Percentiles rank a stretch among this genome's conserved stretches.
These are phyloP conservation scores for Azorinus chamasolen DNA, from an alignment of 2,888 invertebrate genomes.

Conservation along the genomic window DNA sequence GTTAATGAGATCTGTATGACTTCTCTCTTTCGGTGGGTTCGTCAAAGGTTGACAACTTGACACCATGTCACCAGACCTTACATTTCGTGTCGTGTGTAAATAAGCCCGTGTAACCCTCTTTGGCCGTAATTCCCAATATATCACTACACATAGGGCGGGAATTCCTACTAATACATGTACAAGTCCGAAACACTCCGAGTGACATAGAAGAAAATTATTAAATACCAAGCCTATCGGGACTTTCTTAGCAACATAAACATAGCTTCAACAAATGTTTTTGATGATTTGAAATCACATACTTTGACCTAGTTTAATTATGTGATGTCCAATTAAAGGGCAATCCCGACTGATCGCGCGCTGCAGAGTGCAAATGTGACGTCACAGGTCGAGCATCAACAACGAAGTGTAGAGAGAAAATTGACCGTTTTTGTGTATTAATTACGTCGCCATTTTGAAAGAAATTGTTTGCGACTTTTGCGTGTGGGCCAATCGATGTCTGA, in stretches of 20 bases:
- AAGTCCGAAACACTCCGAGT: constrained; percentile 47
- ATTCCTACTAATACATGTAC: constrained; percentile 39
- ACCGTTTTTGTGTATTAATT: constrained; percentile 63
- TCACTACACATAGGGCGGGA: constrained; percentile 46
- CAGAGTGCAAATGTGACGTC: constrained; percentile 76
- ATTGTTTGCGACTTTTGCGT: constrained; percentile 31
- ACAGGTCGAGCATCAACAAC: constrained; percentile 81
- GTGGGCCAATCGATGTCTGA: constrained; percentile 35
- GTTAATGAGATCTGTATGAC: too few species aligned
- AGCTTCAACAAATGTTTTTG: not conserved
- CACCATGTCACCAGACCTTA: too few species aligned
- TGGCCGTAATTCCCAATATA: constrained; percentile 12
- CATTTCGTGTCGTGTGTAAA: too few species aligned
- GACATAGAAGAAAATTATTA: constrained; percentile 1
- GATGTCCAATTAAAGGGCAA: constrained; percentile 34
- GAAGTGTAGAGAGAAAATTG: constrained; percentile 64
- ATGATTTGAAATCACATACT: not conserved
- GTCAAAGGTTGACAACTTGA: too few species aligned
- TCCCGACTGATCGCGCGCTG: constrained; percentile 71
- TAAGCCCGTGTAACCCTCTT: not conserved
- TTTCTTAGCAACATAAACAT: not conserved
- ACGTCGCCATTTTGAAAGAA: constrained; percentile 64
- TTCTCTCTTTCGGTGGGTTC: too few species aligned
- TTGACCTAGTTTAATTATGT: constrained; percentile 14
- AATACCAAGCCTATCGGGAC: not conserved